phyloP scores from a whole-genome alignment of 2,888 invertebrate genomes.

The Drosophila multiciliata region DNA sequence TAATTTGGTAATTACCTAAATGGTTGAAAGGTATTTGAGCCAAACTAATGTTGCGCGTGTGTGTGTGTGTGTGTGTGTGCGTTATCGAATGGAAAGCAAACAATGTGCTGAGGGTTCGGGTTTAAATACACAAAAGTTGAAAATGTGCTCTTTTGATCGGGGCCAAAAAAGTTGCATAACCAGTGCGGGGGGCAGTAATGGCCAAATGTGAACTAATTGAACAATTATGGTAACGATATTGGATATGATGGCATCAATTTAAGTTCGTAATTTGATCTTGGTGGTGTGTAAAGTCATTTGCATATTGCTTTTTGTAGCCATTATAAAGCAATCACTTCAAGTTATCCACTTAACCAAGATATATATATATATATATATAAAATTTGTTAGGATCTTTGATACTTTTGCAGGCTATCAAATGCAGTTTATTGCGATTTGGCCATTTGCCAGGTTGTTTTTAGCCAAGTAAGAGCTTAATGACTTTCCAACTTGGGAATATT shows the following conservation, averaged over 20 bases:
- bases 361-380: not conserved
- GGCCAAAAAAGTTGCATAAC: conserved; percentile 40
- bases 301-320: conserved; percentile 5
- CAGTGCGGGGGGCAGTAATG: conserved; percentile 7
- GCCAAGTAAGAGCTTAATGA: not conserved
- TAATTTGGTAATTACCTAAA: conserved; percentile 77
- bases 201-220: conserved; percentile 47
- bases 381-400: not conserved
- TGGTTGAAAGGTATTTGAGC: conserved; percentile 62
- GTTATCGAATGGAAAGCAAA: conserved; percentile 42
- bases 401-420: conserved; percentile 5
- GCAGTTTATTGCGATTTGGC: not conserved
- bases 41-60: conserved; percentile 15
- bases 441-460: not conserved
- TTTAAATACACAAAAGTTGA: conserved; percentile 31
- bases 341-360: not conserved
- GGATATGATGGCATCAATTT: conserved; percentile 20
- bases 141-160: conserved; percentile 12
- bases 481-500: not conserved
- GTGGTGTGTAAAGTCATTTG: not conserved
- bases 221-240: conserved; percentile 56
- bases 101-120: conserved; percentile 21
- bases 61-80: conserved; percentile 19
- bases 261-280: conserved; percentile 20
- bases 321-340: conserved; percentile 2